phyloP scores from a whole-genome alignment of 2,113 vertebrate genomes.

The Microcebus jonahi region DNA sequence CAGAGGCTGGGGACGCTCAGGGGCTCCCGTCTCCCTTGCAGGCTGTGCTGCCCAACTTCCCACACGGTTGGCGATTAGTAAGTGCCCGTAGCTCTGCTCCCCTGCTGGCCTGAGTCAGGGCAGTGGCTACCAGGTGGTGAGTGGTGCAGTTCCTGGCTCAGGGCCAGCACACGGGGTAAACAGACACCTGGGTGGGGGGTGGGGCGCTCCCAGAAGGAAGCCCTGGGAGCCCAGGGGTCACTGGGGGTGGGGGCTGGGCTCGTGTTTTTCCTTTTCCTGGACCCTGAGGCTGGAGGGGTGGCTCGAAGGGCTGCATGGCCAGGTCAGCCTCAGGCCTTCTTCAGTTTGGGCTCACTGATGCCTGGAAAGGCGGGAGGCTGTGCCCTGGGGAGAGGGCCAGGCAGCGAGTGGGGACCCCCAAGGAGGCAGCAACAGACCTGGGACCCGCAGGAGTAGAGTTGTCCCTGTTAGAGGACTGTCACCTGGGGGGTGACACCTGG shows the following conservation, averaged over 20 bases:
- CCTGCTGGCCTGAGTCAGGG: neutral
- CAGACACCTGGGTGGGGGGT: neutral
- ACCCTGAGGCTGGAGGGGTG: neutral
- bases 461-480: neutral
- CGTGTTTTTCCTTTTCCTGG: neutral
- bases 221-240: neutral
- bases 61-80: neutral
- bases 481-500: neutral
- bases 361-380: neutral
- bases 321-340: neutral
- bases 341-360: neutral
- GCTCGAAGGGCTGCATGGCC: accelerated
- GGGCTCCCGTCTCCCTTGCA: neutral
- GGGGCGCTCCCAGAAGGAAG: neutral
- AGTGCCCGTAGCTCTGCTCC: neutral
- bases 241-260: neutral
- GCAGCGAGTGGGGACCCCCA: neutral
- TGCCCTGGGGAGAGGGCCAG: neutral
- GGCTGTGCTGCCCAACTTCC: neutral
- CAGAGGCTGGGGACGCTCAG: neutral
- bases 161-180: neutral
- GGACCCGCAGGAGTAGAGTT: neutral
- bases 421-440: neutral
- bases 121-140: neutral
- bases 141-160: neutral